A percentile compares a stretch with the other conserved stretches of the same genome.
Evolutionary conservation across 2,797 vertebrate species (phyloP).

Genomic region (Peromyscus eremicus): DNA sequence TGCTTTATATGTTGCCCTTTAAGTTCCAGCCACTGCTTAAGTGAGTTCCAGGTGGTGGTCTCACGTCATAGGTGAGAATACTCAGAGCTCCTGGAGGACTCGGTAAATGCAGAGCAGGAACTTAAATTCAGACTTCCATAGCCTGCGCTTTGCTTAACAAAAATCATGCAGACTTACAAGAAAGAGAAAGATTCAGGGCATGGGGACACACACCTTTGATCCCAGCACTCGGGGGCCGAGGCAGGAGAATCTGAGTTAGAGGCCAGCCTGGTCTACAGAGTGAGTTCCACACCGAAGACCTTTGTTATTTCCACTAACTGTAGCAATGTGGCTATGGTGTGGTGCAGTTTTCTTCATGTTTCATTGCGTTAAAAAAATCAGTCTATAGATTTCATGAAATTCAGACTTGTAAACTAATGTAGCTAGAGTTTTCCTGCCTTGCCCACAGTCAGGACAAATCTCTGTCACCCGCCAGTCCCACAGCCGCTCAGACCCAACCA

Average conservation of each 20-base stretch:
- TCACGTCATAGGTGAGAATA: neutral
- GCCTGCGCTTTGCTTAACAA: neutral
- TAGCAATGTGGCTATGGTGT: neutral
- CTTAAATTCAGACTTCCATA: neutral
- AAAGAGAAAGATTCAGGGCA: neutral
- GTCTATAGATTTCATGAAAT: neutral
- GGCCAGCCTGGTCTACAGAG: neutral
- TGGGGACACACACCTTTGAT: neutral
- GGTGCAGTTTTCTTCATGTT: neutral
- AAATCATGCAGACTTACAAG: neutral
- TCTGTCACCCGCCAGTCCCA: too few relatives aligned
- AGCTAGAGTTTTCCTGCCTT: too few relatives aligned
- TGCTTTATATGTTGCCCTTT: neutral
- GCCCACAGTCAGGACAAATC: too few relatives aligned
- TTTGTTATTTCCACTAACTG: neutral
- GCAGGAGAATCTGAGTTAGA: neutral
- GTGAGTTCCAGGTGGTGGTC: neutral
- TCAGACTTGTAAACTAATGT: neutral
- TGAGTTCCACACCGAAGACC: neutral
- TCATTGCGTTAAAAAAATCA: neutral
- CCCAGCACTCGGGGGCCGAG: neutral
- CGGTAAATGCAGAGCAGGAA: neutral
- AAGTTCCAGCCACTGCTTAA: neutral
- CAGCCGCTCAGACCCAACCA: too few relatives aligned
- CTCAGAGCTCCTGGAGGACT: neutral